These are phyloP conservation scores for Nothobranchius furzeri DNA, from an alignment of 2,113 vertebrate species.

Conservation along the genomic window DNA sequence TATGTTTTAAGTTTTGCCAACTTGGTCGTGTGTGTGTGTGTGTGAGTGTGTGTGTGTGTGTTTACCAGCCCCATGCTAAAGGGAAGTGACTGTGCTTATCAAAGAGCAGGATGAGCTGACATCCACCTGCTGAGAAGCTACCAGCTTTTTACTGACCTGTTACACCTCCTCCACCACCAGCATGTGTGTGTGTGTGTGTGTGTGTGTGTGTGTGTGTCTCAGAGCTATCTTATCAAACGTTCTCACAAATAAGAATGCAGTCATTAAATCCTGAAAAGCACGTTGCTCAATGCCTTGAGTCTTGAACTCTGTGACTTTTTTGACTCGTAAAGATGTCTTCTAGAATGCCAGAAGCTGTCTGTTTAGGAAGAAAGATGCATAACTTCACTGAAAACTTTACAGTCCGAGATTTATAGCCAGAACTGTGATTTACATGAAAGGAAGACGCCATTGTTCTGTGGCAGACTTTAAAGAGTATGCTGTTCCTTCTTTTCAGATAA, in stretches of 20 bases:
- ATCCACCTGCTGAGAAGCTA: constrained; percentile 70
- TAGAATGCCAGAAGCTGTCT: background rate
- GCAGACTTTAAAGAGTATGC: constrained; percentile 29
- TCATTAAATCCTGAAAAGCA: background rate
- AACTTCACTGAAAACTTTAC: constrained; percentile 51
- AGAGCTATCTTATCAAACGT: background rate
- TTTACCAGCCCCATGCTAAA: constrained; percentile 74
- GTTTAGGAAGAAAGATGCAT: constrained; percentile 18
- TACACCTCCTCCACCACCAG: constrained; percentile 20
- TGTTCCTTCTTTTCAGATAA: background rate
- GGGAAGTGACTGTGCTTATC: constrained; percentile 73
- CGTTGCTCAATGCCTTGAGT: background rate
- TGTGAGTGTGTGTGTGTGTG: constrained; percentile 33
- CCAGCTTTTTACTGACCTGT: constrained; percentile 59
- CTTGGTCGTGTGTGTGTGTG: background rate
- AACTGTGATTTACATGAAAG: constrained; percentile 57
- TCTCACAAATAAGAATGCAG: background rate
- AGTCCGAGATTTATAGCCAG: constrained; percentile 44
- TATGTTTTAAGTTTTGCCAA: no score
- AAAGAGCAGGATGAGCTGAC: constrained; percentile 71
- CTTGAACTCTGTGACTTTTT: background rate
- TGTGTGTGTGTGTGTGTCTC: constrained; percentile 21
- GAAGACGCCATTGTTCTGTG: constrained; percentile 39
- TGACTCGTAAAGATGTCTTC: background rate
- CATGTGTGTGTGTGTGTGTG: background rate